phyloP scores from a whole-genome alignment of 2,113 vertebrate genomes.

The Ochotona princeps region DNA sequence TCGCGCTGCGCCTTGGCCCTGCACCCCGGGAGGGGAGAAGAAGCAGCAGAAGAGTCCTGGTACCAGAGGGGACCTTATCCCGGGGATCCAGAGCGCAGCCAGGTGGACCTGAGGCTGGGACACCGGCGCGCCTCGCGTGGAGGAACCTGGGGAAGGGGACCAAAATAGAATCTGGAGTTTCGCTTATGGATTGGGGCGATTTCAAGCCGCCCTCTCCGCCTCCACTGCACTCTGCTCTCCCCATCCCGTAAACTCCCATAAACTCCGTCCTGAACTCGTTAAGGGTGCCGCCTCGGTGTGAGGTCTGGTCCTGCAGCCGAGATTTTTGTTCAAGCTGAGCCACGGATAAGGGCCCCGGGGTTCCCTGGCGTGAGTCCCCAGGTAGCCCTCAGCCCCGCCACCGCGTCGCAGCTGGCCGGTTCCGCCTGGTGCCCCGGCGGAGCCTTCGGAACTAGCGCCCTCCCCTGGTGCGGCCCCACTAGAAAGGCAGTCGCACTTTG shows the following conservation, averaged over 20 bases:
- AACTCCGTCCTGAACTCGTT: not conserved
- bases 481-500: not conserved
- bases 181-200: not conserved
- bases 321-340: conserved; percentile 18
- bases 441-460: not conserved
- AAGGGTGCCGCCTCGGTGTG: not conserved
- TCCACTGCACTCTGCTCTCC: not conserved
- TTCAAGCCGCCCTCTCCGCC: not conserved
- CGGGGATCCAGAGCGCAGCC: not conserved
- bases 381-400: not conserved
- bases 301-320: not conserved
- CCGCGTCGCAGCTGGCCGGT: not conserved
- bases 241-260: not conserved
- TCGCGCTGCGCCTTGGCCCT: not conserved
- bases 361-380: conserved; percentile 13
- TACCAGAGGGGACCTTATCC: not conserved
- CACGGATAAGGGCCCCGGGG: not conserved
- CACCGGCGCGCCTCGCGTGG: rapidly evolving
- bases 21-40: not conserved
- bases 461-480: not conserved
- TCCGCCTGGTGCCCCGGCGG: not conserved
- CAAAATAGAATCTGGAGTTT: not conserved
- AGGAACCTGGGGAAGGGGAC: not conserved
- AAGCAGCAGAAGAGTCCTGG: not conserved
- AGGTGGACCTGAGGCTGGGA: not conserved